Percentiles rank a stretch among this genome's conserved stretches.
Evolutionary conservation across 1,140 invertebrate species (phyloP).

Genomic region (Drosophila kanapiae): DNA sequence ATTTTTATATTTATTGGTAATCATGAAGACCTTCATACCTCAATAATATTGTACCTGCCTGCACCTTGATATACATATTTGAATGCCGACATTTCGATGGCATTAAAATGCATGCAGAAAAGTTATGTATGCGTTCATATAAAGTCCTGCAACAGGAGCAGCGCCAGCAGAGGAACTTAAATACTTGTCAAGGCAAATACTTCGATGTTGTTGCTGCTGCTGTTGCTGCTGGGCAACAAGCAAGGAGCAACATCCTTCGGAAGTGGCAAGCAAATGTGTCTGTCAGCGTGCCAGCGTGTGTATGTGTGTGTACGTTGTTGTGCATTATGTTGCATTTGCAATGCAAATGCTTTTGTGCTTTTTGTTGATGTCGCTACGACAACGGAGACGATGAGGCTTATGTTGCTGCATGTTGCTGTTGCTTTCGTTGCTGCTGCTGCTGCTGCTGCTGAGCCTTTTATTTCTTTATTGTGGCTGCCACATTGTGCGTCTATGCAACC

Average conservation of each 20-base stretch:
- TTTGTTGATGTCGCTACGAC: slow-evolving; percentile 68
- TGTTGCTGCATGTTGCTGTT: slow-evolving; percentile 45
- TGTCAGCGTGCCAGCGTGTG: slow-evolving; percentile 25
- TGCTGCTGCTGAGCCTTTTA: slow-evolving; percentile 67
- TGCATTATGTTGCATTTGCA: slow-evolving; percentile 82
- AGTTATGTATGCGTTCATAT: slow-evolving; percentile 46
- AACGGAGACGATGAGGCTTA: slow-evolving; percentile 66
- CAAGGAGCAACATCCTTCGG: slow-evolving; percentile 66
- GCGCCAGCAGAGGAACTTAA: slow-evolving; percentile 57
- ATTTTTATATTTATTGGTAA: slow-evolving; percentile 16
- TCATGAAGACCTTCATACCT: slow-evolving; percentile 5
- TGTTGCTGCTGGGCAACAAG: slow-evolving; percentile 44
- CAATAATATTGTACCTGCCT: slow-evolving; percentile 17
- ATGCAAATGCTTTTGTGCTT: slow-evolving; percentile 80
- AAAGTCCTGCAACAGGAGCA: slow-evolving; percentile 21
- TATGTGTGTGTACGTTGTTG: slow-evolving; percentile 51
- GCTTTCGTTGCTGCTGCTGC: slow-evolving; percentile 24
- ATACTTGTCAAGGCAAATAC: slow-evolving; percentile 73
- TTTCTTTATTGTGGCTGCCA: slow-evolving; percentile 74
- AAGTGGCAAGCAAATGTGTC: slow-evolving; percentile 75
- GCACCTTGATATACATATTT: slow-evolving; percentile 34
- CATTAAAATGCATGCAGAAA: slow-evolving; percentile 61
- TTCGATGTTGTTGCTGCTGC: slow-evolving; percentile 36
- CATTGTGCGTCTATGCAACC: slow-evolving; percentile 52
- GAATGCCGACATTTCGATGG: slow-evolving; percentile 39